Evolutionary conservation across 2,113 vertebrate genomes (phyloP).

Genomic region (Pandion haliaetus): DNA sequence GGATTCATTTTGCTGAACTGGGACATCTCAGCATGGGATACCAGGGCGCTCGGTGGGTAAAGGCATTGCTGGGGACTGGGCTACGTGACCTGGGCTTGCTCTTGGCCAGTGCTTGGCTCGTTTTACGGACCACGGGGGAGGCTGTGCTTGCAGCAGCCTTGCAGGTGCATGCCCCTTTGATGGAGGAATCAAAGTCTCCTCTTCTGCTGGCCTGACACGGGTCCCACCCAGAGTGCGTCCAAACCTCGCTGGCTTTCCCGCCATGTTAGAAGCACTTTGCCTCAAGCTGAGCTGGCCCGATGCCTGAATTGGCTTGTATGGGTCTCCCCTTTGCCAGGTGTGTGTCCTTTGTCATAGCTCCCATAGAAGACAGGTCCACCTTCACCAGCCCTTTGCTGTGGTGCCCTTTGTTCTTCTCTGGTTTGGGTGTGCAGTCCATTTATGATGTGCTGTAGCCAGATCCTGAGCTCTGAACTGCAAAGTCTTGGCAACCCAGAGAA

Average conservation of each 20-base stretch:
- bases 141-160: neutral
- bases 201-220: neutral
- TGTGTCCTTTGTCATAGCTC: neutral
- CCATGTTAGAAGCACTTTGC: accelerated
- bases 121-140: accelerated
- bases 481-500: neutral
- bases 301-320: accelerated
- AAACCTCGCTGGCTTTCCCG: neutral
- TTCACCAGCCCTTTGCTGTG: neutral
- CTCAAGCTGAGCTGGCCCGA: neutral
- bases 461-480: neutral
- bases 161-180: neutral
- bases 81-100: neutral
- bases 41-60: too few relatives aligned
- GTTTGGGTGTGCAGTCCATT: accelerated
- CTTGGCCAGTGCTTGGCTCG: neutral
- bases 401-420: neutral
- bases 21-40: accelerated
- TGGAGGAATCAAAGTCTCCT: neutral
- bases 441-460: accelerated
- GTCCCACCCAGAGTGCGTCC: neutral
- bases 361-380: accelerated
- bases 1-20: neutral
- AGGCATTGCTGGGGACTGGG: accelerated
- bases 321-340: neutral